Percentiles rank a stretch among this genome's conserved stretches.
Evolutionary conservation across 1,140 invertebrate species (phyloP).

Genomic region (Zaprionus tsacasi): DNA sequence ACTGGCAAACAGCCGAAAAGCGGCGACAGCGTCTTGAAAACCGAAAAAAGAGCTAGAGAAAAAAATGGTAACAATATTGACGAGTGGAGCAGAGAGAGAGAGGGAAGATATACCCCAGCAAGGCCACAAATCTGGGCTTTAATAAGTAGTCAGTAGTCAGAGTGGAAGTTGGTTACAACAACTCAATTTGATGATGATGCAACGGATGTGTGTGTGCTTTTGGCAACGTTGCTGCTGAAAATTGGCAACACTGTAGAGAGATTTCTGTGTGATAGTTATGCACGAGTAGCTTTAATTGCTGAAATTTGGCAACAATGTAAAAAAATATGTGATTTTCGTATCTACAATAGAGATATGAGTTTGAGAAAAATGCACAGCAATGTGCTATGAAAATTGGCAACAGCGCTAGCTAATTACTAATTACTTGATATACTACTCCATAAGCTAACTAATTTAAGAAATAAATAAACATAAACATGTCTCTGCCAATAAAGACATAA

Average conservation of each 20-base stretch:
- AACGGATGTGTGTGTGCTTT: not conserved
- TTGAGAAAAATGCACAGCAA: too few relatives aligned
- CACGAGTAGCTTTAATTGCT: not conserved
- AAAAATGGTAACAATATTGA: not conserved
- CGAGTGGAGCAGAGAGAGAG: not conserved
- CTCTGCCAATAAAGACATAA: too few relatives aligned
- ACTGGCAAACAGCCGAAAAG: slow-evolving; percentile 34
- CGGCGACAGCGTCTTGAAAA: too few relatives aligned
- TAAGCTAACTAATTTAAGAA: too few relatives aligned
- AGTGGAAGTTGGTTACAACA: slow-evolving; percentile 13
- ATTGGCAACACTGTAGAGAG: slow-evolving; percentile 19
- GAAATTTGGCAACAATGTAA: slow-evolving; percentile 11
- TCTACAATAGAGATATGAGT: too few relatives aligned
- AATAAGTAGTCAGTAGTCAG: slow-evolving; percentile 31
- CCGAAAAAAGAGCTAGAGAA: not conserved
- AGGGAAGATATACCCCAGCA: too few relatives aligned
- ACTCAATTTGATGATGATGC: slow-evolving; percentile 34
- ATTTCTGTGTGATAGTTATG: not conserved
- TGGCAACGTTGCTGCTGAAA: slow-evolving; percentile 16
- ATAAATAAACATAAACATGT: too few relatives aligned
- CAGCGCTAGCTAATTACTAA: not conserved
- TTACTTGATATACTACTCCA: not conserved
- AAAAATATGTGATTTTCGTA: too few relatives aligned
- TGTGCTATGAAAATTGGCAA: slow-evolving; percentile 1
- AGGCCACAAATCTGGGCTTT: slow-evolving; percentile 40